Conservation (phyloP, 2,797 vertebrate genomes). For the Euthynnus affinis region DNA sequence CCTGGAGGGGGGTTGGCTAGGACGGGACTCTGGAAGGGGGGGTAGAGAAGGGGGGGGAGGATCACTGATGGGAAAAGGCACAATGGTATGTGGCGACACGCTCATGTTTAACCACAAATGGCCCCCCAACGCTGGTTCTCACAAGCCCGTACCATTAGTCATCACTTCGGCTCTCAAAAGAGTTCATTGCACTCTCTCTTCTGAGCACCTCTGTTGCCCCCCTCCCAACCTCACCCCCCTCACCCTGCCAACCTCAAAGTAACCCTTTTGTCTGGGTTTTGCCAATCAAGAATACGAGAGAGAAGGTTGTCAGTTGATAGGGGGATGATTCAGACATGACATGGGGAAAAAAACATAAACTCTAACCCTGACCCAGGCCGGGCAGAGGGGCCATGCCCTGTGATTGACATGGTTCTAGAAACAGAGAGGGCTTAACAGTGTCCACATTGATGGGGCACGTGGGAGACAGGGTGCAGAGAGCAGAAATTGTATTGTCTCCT, state of each 20-base stretch:
- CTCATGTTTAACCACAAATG: constrained; percentile 82
- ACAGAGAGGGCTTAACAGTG: constrained; percentile 21
- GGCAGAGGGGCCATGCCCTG: constrained; percentile 9
- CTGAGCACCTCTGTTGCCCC: constrained; percentile 63
- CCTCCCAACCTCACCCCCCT: constrained; percentile 8
- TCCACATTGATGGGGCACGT: background rate
- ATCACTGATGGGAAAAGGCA: constrained; percentile 83
- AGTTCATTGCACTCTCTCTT: constrained; percentile 71
- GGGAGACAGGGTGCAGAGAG: background rate
- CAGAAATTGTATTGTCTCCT: no score
- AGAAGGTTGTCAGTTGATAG: constrained; percentile 32
- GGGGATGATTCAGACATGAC: constrained; percentile 64
- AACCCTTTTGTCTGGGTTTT: constrained; percentile 48
- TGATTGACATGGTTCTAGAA: background rate
- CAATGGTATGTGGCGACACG: constrained; percentile 83
- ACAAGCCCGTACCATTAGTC: constrained; percentile 82
- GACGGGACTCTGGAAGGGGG: constrained; percentile 21
- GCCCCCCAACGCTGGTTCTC: constrained; percentile 78
- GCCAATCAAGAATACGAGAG: constrained; percentile 4
- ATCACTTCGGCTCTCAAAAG: constrained; percentile 71
- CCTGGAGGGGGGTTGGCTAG: constrained; percentile 68
- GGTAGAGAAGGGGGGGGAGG: constrained; percentile 23
- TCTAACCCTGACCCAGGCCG: constrained; percentile 19
- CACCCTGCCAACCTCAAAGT: constrained; percentile 56
- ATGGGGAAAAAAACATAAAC: constrained; percentile 28